Conservation (phyloP, 2,888 invertebrate genomes). For the Synergus gifuensis region DNA sequence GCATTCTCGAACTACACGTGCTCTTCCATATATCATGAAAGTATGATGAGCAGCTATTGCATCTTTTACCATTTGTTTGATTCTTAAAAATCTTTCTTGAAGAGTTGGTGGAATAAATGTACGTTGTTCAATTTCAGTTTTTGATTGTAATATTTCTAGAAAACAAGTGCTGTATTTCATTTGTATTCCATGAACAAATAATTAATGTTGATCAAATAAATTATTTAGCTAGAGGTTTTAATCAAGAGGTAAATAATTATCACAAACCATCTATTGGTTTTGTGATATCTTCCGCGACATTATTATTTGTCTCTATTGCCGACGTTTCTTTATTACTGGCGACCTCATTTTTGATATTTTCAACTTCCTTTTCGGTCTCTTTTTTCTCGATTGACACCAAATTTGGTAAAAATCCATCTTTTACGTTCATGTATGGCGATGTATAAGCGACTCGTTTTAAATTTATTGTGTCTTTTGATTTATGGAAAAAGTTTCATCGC, state of each 20-base stretch:
- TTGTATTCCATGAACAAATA: neutral
- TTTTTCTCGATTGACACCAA: slow-evolving; percentile 52
- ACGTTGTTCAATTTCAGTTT: slow-evolving; percentile 6
- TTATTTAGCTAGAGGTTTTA: neutral
- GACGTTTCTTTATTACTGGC: neutral
- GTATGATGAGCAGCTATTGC: slow-evolving; percentile 69
- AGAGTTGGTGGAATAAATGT: slow-evolving; percentile 61
- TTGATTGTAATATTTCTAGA: slow-evolving; percentile 31
- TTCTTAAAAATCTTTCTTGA: slow-evolving; percentile 68
- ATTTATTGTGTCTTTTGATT: slow-evolving; percentile 2
- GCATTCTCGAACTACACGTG: slow-evolving; percentile 71
- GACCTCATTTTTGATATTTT: slow-evolving; percentile 43
- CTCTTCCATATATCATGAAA: slow-evolving; percentile 74
- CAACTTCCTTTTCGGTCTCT: slow-evolving; percentile 54
- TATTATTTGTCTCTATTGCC: neutral
- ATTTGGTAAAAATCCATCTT: slow-evolving; percentile 59
- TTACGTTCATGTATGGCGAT: slow-evolving; percentile 64
- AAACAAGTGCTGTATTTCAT: neutral
- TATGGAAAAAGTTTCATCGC: slow-evolving; percentile 56
- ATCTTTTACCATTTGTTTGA: slow-evolving; percentile 70
- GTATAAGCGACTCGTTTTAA: slow-evolving; percentile 2
- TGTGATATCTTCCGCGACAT: neutral
- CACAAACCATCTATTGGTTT: slow-evolving; percentile 13
- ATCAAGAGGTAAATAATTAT: neutral
- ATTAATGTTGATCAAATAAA: too few relatives aligned